phyloP scores from a whole-genome alignment of 2,113 vertebrate species.

The Prunella fulvescens region DNA sequence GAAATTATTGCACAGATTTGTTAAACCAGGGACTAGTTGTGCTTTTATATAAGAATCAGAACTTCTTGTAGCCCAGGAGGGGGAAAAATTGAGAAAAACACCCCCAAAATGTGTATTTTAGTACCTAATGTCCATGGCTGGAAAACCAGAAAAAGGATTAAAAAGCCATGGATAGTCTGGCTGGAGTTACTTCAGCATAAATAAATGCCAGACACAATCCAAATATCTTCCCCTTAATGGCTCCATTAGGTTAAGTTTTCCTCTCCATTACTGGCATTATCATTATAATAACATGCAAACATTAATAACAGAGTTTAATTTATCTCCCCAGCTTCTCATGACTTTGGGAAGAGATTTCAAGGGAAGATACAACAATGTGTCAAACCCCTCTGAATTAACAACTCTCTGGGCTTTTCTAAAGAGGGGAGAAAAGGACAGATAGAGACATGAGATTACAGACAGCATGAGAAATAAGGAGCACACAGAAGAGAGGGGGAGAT shows the following conservation, averaged over 20 bases:
- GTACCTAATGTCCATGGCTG: not conserved
- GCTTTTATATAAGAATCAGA: not conserved
- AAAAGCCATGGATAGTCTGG: not conserved
- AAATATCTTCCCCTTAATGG: not conserved
- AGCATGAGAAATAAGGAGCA: conserved; percentile 34
- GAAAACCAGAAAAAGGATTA: not conserved
- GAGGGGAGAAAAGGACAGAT: conserved; percentile 48
- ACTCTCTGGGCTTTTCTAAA: conserved; percentile 5
- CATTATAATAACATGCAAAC: conserved; percentile 12
- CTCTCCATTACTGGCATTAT: not conserved
- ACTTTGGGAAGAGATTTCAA: conserved; percentile 3
- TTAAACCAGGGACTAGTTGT: not conserved
- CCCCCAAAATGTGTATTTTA: not conserved
- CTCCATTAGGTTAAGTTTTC: conserved; percentile 8
- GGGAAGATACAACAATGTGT: not conserved
- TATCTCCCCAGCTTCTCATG: not conserved
- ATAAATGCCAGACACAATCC: not conserved
- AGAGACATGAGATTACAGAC: conserved; percentile 48
- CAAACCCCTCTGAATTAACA: conserved; percentile 42
- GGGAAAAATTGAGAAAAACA: not conserved
- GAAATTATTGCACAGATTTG: not conserved
- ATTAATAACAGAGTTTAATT: conserved; percentile 43
- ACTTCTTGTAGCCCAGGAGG: not conserved
- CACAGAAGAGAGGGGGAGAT: conserved; percentile 41
- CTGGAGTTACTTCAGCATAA: not conserved